A percentile compares a stretch with the other conserved stretches of the same genome.
These are phyloP conservation scores for Hesperophylax magnus DNA, from an alignment of 1,140 invertebrate genomes.

Conservation along the genomic window DNA sequence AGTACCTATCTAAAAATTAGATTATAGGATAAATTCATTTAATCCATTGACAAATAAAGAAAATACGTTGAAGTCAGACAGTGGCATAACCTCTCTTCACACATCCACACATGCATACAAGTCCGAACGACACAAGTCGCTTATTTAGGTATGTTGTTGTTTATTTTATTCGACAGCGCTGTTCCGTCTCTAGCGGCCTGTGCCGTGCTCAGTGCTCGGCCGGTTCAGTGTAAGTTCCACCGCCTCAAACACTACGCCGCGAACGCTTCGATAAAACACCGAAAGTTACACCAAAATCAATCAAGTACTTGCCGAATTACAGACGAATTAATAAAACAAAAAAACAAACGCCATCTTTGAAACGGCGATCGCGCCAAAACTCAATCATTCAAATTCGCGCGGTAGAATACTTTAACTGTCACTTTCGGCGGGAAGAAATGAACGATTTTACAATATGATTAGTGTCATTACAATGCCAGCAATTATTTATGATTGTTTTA, in stretches of 20 bases:
- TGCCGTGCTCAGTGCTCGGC: slow-evolving; percentile 19
- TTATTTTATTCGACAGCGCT: slow-evolving; percentile 42
- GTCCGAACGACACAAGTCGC: slow-evolving; percentile 45
- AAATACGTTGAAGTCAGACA: background rate
- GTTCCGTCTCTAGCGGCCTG: slow-evolving; percentile 31
- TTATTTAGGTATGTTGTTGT: slow-evolving; percentile 52
- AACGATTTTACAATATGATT: background rate
- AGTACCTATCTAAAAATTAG: too few species aligned
- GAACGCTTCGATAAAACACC: background rate
- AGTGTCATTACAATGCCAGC: background rate
- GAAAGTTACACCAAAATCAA: background rate
- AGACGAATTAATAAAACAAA: background rate
- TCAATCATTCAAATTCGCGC: background rate
- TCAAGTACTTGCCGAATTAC: background rate
- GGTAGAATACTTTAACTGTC: background rate
- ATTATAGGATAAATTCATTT: too few species aligned
- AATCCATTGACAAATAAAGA: too few species aligned
- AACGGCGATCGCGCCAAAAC: too few species aligned
- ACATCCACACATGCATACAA: slow-evolving; percentile 41
- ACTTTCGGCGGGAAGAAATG: background rate
- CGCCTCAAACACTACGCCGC: background rate
- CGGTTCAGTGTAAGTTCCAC: background rate
- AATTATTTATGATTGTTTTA: background rate
- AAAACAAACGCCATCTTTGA: background rate
- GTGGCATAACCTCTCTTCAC: slow-evolving; percentile 4